phyloP scores from a whole-genome alignment of 2,888 invertebrate genomes.

The Agrochola lychnidis region DNA sequence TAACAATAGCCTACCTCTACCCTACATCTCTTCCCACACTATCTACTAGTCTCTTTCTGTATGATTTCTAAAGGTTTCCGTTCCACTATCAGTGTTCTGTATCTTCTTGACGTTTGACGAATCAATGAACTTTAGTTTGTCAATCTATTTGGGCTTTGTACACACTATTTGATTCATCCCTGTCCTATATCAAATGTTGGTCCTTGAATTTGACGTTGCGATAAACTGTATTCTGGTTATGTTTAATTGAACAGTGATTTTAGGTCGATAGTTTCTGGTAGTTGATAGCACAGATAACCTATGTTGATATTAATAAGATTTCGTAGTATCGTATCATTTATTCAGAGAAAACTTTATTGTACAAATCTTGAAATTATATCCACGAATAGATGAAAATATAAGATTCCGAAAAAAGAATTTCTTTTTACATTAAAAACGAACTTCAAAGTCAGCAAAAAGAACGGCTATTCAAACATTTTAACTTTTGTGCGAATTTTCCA shows the following conservation, averaged over 20 bases:
- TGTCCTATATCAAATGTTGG: constrained; percentile 34
- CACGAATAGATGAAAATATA: constrained; percentile 29
- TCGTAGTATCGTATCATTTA: not conserved
- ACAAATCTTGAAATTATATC: constrained; percentile 14
- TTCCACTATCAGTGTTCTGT: constrained; percentile 79
- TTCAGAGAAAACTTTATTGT: constrained; percentile 17
- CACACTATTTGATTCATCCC: constrained; percentile 45
- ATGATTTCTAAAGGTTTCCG: constrained; percentile 87
- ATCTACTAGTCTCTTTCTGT: constrained; percentile 82
- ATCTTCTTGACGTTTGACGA: constrained; percentile 78
- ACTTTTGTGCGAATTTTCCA: constrained; percentile 57
- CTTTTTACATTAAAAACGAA: constrained; percentile 50
- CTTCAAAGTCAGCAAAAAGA: constrained; percentile 57
- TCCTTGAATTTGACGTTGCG: constrained; percentile 8
- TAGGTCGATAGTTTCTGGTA: constrained; percentile 3
- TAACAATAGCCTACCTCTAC: constrained; percentile 80
- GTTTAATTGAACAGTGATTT: constrained; percentile 19
- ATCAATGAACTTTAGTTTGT: constrained; percentile 70
- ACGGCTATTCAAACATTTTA: constrained; percentile 54
- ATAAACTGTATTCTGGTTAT: constrained; percentile 7
- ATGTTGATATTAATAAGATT: not conserved
- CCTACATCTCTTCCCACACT: constrained; percentile 81
- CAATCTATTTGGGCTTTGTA: constrained; percentile 51
- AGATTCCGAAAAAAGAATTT: constrained; percentile 36
- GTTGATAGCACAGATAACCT: not conserved